Evolutionary conservation across 2,113 vertebrate genomes (phyloP), one percentile per base, ranked within the genome.

Genomic region (Peromyscus leucopus): DNA sequence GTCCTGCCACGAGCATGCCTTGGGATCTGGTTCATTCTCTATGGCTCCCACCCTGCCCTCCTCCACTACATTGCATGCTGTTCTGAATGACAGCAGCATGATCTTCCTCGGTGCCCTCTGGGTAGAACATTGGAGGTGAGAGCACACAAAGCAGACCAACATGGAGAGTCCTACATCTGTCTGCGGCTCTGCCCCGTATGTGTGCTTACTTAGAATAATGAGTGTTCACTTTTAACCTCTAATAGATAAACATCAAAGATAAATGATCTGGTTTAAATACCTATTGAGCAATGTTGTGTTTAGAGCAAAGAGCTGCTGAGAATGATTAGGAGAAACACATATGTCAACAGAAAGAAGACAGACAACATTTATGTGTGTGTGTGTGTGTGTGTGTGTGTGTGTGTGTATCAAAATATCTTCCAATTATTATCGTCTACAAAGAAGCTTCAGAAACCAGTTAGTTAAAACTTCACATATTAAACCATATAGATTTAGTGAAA

Each of bases 391-490:
- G 51, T 55, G 51, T 55, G 51, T 55, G 51, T 55, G 51, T 55
- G 9, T 55, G 51, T 55, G 51, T 46, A 95, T 48, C 46, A 48
- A 96, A 96, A 84, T 96, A 96, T 98, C 85, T 94, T 97, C 97
- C 94, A 96, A 94, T 95, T 98, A 94, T 89, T 96, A 33, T 92
- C 96, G 97, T 22, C 21, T 79, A 93, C 1, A 24, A 98, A 96
- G 74, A 95, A 97, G 96, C 19, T 95, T 96, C 96, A 97, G 98
- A 79, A 67, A 59, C 67, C 57, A 96, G 51, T 67, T 39, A 98
- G 96, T 61, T 97, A 93, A 89, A 94, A 59, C 92, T 98, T 98
- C 98, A 98, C 96, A 96, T 97, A 98, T 71, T 96, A 98, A 98
- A 98, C 92, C 97, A 97, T 74, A 89, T 8, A 72, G 86, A 88